Base-by-base conservation (phyloP, 92 coral and sea anemone species). In the Zoanthus solanderi region DNA sequence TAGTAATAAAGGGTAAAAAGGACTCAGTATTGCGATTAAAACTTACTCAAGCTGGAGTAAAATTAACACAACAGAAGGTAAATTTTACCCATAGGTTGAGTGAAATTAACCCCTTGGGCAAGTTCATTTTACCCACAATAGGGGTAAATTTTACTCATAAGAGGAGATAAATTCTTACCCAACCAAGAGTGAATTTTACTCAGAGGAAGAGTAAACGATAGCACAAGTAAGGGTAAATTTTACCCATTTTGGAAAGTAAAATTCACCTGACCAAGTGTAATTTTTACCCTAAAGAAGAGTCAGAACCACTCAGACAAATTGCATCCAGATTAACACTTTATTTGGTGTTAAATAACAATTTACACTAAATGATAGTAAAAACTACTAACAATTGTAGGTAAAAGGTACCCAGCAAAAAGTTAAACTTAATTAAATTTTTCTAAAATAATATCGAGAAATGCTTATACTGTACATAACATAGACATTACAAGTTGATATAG, bases 251-350 rank as follows among this genome's bases (percentile, higher is more conserved):
- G 69, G 69, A 8, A 63, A n/a, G 69, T 9, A 63, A 63, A 63
- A 63, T 63, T 63, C 16, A n/a, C 32, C 69, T 63, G 56, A 11
- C 9, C 12, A 60, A 60, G 66, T 63, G 69, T 56, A 56, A 56
- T 29, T 4, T 78, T 11, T 32, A 78, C 28, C 52, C 83, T 6
- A 13, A 56, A 0, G 11, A 78, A 30, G 42, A 76, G 66, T 76
- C 66, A 76, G 47, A 75, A 17, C 63, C 29, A 54, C 48, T 56
- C 48, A 29, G 83, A 15, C 71, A 32, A 31, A 78, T 78, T 78
- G 68, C 83, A 78, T 78, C 71, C 14, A 78, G 48, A 78, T 54
- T 78, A 78, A 29, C 83, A 78, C 83, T 78, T 78, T 78, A 78
- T 56, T 78, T 56, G 18, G 52, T 2, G 83, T 78, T 53, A 78